Base-by-base conservation (phyloP, 2,797 vertebrate species). In the Neomorphus geoffroyi region DNA sequence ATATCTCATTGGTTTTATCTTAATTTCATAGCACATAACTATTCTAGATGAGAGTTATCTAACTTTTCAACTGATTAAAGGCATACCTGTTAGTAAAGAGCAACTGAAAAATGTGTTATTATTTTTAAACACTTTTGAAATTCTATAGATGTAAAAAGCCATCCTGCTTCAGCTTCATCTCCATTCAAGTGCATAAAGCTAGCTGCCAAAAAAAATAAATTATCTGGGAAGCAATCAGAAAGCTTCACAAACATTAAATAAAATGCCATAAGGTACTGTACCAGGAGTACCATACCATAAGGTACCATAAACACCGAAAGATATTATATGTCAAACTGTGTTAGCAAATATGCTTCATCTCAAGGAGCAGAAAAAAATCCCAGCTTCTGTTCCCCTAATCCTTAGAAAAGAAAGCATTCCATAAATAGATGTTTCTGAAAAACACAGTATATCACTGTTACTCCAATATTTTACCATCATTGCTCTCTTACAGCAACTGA, bases 251-350 rank as follows among this genome's bases (percentile, higher is more conserved):
- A 71, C 75, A 90, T 90, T 91, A 94, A 95, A 95, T 92, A 94
- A 88, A 95, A 88, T 89, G 89, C 78, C 84, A 89, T 93, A 93
- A 88, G 82, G 72, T 93, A 94, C 26, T 56, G 60, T 72, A 92
- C 67, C 82, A 91, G 80, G 96, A 96, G 86, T 77, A 80, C 69
- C 62, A 69, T 93, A 93, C 75, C 90, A 94, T 94, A 97, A 96
- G 94, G 88, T 89, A 90, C 83, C 91, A 93, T 87, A 92, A 94
- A 95, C 82, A 86, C 58, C 62, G 79, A 90, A 93, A 96, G 95
- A 94, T 93, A 95, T 70, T 94, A 51, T 93, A 71, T 80, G 89
- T 92, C 92, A 96, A 95, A 93, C 73, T 60, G 41, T 80, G 80
- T 91, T 94, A 95, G 93, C 86, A 96, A 95, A 96, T 85, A 87